Evolutionary conservation across 1,140 invertebrate genomes (phyloP).

Genomic region (Meloidogyne floridensis): DNA sequence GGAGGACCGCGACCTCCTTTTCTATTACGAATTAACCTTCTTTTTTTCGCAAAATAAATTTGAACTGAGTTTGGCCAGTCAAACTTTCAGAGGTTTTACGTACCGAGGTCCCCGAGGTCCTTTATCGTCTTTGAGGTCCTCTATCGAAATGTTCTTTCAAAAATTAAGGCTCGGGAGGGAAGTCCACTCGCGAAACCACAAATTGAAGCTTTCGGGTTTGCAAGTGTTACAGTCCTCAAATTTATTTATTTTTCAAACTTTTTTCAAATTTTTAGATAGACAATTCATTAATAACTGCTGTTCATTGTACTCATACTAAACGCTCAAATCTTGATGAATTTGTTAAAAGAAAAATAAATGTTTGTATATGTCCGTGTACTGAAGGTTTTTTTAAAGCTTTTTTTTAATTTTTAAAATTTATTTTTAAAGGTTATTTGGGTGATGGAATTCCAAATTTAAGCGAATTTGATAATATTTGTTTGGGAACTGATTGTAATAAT

Average conservation of each 20-base stretch:
- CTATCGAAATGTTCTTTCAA: too few relatives aligned
- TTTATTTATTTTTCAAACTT: background rate
- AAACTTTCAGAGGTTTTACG: too few relatives aligned
- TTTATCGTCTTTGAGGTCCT: too few relatives aligned
- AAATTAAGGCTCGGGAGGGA: too few relatives aligned
- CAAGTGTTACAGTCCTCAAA: background rate
- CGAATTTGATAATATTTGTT: conserved; percentile 53
- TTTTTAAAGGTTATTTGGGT: conserved; percentile 52
- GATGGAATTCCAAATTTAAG: conserved; percentile 57
- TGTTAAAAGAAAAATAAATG: conserved; percentile 40
- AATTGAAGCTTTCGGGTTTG: background rate
- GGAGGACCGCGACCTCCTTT: too few relatives aligned
- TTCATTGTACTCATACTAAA: conserved; percentile 60
- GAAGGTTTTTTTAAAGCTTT: conserved; percentile 38
- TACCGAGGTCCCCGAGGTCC: too few relatives aligned
- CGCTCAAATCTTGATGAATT: conserved; percentile 22
- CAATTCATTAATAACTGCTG: conserved; percentile 44
- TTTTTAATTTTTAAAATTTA: background rate
- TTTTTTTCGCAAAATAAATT: too few relatives aligned
- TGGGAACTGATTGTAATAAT: conserved; percentile 64
- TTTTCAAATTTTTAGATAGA: conserved; percentile 10
- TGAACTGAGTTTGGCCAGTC: too few relatives aligned
- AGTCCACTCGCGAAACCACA: too few relatives aligned
- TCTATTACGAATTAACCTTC: too few relatives aligned
- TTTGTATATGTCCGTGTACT: conserved; percentile 60